Conservation (phyloP, 2,888 invertebrate genomes). For the Drosophila borborema region DNA sequence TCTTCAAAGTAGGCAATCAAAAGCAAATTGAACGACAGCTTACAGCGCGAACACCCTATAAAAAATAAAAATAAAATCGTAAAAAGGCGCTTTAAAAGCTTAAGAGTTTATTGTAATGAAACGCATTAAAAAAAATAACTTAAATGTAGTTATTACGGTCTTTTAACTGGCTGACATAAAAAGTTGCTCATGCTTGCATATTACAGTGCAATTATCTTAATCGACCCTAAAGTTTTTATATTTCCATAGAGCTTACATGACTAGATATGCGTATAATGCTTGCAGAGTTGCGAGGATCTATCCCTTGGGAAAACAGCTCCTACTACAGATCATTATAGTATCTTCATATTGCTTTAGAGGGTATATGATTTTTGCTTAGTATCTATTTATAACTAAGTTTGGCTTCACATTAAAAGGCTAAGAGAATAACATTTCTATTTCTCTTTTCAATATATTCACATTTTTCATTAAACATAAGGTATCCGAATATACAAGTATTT, state of each 20-base stretch:
- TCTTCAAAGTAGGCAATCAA: constrained; percentile 50
- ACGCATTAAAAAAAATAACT: not conserved
- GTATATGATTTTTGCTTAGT: not conserved
- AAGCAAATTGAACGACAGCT: constrained; percentile 22
- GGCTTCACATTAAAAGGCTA: not conserved
- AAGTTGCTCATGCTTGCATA: not conserved
- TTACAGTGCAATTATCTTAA: not conserved
- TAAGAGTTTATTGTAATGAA: constrained; percentile 9
- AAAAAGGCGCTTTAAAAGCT: constrained; percentile 1
- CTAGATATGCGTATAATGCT: not conserved
- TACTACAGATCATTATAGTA: not conserved
- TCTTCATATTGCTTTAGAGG: not conserved
- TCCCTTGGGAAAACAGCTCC: no score
- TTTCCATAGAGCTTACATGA: not conserved
- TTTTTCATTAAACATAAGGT: no score
- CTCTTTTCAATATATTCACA: not conserved
- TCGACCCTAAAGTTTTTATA: not conserved
- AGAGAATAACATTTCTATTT: not conserved
- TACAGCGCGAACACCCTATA: constrained; percentile 13
- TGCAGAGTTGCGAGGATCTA: no score
- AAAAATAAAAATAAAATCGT: constrained; percentile 9
- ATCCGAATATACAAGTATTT: no score
- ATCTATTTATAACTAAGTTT: not conserved
- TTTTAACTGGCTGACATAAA: constrained; percentile 1
- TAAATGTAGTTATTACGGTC: not conserved